Evolutionary conservation across 2,113 vertebrate species (phyloP), one percentile per base, ranked within the genome.

Genomic region (Sturnira hondurensis): DNA sequence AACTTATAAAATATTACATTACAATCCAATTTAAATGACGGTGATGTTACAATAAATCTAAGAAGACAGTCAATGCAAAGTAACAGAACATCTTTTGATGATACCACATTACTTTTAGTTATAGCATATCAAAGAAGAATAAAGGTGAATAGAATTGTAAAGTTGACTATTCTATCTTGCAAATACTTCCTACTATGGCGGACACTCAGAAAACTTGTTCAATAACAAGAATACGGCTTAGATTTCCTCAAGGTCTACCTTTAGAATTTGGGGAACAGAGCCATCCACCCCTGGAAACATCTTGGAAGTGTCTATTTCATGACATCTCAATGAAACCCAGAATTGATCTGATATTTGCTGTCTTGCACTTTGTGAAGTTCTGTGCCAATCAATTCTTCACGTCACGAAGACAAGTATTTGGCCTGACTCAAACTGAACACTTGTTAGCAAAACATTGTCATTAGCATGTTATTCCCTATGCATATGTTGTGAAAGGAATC

Each of bases 1-100:
- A 65, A 67, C 74, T 68, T n/a, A 77, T 45, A 88, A 96, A 81
- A 36, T 50, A 92, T 80, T 86, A 86, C n/a, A 88, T 88, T 63
- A 86, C 38, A 65, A 33, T 92, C 31, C 50, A 17, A 95, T 77
- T 96, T 56, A 61, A 1, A 22, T 86, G 73, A 76, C 45, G 9
- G 45, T 38, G 8, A 78, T 43, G 4, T 6, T 77, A 83, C 83
- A 82, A 76, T 63, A 45, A 96, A 52, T 52, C 61, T 54, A 82
- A 78, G 17, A 67, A 36, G 10, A 36, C 93, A 63, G 14, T 70
- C 43, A 80, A 28, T 89, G 7, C 5, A 38, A 67, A 56, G 1
- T 76, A 95, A 91, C 15, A 63, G 3, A 86, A 78, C 17, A 38
- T 77, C 68, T 89, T 67, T 85, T 43, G 4, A 71, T 68, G 16